A percentile compares a stretch with the other conserved stretches of the same genome.
Evolutionary conservation across 1,140 invertebrate species (phyloP).

Genomic region (Colletes latitarsis): DNA sequence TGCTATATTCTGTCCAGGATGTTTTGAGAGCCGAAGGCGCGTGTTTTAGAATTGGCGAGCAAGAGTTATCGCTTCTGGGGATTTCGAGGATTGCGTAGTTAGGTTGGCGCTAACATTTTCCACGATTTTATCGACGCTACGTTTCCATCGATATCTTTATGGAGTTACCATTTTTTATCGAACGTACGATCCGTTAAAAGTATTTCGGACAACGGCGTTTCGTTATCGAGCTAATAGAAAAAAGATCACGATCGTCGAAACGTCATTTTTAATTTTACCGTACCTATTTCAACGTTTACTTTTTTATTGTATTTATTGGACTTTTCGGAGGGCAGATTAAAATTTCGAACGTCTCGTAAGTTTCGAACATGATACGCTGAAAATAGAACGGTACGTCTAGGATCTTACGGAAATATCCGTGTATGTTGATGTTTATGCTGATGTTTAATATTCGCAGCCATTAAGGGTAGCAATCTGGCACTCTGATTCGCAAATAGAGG

Average conservation of each 20-base stretch:
- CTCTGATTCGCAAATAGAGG: no score
- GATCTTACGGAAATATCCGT: conserved; percentile 33
- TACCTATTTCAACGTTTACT: not conserved
- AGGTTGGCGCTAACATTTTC: no score
- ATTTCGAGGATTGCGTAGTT: not conserved
- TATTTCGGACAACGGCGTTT: no score
- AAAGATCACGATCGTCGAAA: no score
- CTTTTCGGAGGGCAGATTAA: not conserved
- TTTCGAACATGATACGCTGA: not conserved
- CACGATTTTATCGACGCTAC: not conserved
- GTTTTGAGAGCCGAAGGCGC: not conserved
- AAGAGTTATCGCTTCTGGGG: not conserved
- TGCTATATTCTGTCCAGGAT: not conserved
- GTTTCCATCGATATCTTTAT: no score
- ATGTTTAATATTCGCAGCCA: conserved; percentile 39
- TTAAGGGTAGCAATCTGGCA: not conserved
- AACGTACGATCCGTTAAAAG: no score
- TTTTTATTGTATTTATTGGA: not conserved
- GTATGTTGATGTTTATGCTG: not conserved
- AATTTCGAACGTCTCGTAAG: not conserved
- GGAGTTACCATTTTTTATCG: no score
- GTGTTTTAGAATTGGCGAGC: not conserved
- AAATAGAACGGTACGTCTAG: conserved; percentile 44
- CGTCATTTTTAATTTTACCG: not conserved
- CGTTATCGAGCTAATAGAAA: not conserved